Evolutionary conservation across 2,797 vertebrate species (phyloP).

Genomic region (Oryzias sinensis): DNA sequence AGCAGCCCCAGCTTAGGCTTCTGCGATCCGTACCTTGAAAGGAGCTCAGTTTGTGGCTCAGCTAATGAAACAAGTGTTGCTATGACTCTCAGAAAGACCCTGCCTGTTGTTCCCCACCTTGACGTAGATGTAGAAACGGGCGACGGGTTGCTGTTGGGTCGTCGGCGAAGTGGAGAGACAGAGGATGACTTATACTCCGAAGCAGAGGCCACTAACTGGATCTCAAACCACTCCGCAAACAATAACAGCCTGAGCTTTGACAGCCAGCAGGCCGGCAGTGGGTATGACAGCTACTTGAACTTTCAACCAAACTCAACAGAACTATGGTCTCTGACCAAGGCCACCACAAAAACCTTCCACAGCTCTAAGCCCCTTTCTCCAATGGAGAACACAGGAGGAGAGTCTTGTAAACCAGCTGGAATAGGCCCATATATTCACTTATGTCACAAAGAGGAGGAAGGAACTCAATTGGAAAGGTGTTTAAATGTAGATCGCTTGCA

Average conservation of each 20-base stretch:
- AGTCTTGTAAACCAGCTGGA: slow-evolving; percentile 42
- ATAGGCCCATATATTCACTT: slow-evolving; percentile 69
- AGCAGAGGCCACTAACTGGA: slow-evolving; percentile 80
- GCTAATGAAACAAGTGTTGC: slow-evolving; percentile 65
- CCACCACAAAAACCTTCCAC: slow-evolving; percentile 70
- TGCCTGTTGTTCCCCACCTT: slow-evolving; percentile 76
- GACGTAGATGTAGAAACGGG: slow-evolving; percentile 73
- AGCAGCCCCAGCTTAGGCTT: slow-evolving; percentile 79
- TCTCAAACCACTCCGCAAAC: slow-evolving; percentile 88
- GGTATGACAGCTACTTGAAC: slow-evolving; percentile 70
- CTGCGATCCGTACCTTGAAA: slow-evolving; percentile 78
- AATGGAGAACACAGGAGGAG: slow-evolving; percentile 45
- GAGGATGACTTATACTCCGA: slow-evolving; percentile 66
- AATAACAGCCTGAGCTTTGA: slow-evolving; percentile 83
- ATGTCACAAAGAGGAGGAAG: slow-evolving; percentile 62
- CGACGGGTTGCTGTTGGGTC: slow-evolving; percentile 71
- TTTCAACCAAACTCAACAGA: slow-evolving; percentile 62
- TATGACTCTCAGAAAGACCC: slow-evolving; percentile 68
- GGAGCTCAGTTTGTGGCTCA: slow-evolving; percentile 45
- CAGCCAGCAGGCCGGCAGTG: slow-evolving; percentile 56
- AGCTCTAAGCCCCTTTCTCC: slow-evolving; percentile 47
- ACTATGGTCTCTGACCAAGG: slow-evolving; percentile 64
- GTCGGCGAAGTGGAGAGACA: slow-evolving; percentile 39
- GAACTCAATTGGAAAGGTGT: slow-evolving; percentile 43
- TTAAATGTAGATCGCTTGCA: slow-evolving; percentile 43